Percentiles rank a stretch among this genome's conserved stretches.
Evolutionary conservation across 2,888 invertebrate genomes (phyloP).

Genomic region (Tuberolachnus salignus): DNA sequence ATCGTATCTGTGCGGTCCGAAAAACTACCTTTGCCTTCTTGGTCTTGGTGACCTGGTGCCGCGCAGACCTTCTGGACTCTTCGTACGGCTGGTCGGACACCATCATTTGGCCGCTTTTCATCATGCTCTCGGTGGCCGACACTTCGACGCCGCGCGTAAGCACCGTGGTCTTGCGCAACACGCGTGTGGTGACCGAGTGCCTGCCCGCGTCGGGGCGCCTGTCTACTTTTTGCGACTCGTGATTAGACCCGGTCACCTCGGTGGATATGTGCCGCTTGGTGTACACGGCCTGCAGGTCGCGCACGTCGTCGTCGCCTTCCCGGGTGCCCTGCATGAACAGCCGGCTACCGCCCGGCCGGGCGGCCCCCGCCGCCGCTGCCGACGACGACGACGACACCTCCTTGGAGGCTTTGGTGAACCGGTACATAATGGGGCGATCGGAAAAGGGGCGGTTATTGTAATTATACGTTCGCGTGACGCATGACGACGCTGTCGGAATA

Average conservation of each 20-base stretch:
- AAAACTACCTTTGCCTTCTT: slow-evolving; percentile 77
- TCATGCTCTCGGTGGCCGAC: slow-evolving; percentile 73
- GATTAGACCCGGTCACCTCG: slow-evolving; percentile 73
- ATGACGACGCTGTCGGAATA: background rate
- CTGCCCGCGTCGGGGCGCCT: slow-evolving; percentile 65
- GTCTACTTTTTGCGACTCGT: slow-evolving; percentile 58
- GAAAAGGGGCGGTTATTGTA: too few species aligned
- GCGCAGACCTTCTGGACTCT: slow-evolving; percentile 64
- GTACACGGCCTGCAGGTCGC: slow-evolving; percentile 76
- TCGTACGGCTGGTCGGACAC: slow-evolving; percentile 62
- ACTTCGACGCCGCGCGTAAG: slow-evolving; percentile 85
- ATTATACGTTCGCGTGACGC: background rate
- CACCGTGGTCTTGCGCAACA: slow-evolving; percentile 87
- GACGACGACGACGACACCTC: slow-evolving; percentile 58
- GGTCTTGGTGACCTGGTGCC: slow-evolving; percentile 69
- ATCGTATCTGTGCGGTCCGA: too few species aligned
- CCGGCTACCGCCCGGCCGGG: slow-evolving; percentile 62
- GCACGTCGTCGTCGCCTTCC: slow-evolving; percentile 63
- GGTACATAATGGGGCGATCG: slow-evolving; percentile 27
- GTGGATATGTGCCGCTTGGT: slow-evolving; percentile 83
- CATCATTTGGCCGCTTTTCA: slow-evolving; percentile 67
- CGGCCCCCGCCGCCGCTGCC: slow-evolving; percentile 56
- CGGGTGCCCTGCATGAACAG: slow-evolving; percentile 79
- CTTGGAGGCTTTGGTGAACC: slow-evolving; percentile 49
- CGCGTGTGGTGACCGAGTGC: slow-evolving; percentile 82